Base-by-base conservation (phyloP, 2,113 vertebrate genomes). In the Heterochromis multidens region DNA sequence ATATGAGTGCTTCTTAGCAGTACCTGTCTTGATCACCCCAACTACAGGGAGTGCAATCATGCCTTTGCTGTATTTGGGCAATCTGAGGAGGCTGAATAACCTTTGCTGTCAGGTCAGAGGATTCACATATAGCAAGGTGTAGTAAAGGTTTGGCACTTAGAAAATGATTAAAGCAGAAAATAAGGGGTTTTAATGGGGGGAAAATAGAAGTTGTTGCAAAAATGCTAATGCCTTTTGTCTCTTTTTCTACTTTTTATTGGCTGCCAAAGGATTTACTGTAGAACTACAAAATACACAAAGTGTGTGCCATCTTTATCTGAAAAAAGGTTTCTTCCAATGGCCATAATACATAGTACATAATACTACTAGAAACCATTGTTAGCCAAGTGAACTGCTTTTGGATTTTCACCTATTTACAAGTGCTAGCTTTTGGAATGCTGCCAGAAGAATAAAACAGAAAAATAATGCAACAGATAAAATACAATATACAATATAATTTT, bases 1-100 rank as follows among this genome's bases (percentile, higher is more conserved):
- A 19, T 88, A 57, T 8, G 70, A 85, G 2, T 93, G 89, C 9
- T 6, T 58, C 65, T 43, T 93, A 31, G 56, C 33, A 6, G 52
- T 92, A 10, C 89, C 83, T 3, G 40, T 77, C 35, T 31, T 89
- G 6, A 79, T 83, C 27, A 25, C 54, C 3, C 81, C 83, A 3
- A 58, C 82, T 11, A 56, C 82, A 31, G 89, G 85, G 5, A 88
- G 85, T 2, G 80, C 33, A 4, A 74, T 92, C 84, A 92, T 89
- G 91, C 88, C 92, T 46, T 27, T 94, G 37, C 89, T 94, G 8
- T 89, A 93, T 63, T 62, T 92, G 72, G 59, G 63, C 2, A 86
- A 92, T 60, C 81, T 90, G 46, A 88, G 86, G 9, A 82, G 29
- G 17, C 1, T 88, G 57, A 85, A 56, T 52, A 79, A 17, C 6